A percentile compares a stretch with the other conserved stretches of the same genome.
phyloP scores from a whole-genome alignment of 2,888 invertebrate genomes.

The Scrobipalpa costella region DNA sequence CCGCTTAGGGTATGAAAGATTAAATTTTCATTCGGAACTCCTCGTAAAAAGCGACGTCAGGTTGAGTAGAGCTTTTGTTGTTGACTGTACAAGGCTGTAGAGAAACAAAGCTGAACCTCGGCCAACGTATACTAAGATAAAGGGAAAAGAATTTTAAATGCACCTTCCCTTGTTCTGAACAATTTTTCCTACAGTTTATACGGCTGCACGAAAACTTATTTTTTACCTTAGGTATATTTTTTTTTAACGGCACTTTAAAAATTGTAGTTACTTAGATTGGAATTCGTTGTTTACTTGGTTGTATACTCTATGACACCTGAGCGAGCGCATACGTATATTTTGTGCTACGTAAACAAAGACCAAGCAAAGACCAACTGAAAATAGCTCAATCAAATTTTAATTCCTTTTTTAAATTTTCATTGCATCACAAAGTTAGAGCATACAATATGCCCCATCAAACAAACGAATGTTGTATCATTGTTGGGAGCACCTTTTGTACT shows the following conservation, averaged over 20 bases:
- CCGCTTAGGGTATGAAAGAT: background rate
- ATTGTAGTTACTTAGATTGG: no score
- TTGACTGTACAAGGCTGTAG: background rate
- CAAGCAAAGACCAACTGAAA: no score
- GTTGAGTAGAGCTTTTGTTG: background rate
- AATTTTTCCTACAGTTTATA: background rate
- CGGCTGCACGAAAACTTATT: background rate
- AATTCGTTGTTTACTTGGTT: no score
- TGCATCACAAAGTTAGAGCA: background rate
- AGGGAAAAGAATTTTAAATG: background rate
- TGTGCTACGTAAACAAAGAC: no score
- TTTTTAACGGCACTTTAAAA: no score
- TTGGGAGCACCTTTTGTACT: constrained; percentile 11
- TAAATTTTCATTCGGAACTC: background rate
- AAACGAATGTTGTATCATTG: constrained; percentile 1
- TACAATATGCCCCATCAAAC: background rate
- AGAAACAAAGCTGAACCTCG: constrained; percentile 1
- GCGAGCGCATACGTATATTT: no score
- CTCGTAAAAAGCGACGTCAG: background rate
- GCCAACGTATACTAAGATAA: background rate
- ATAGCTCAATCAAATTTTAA: no score
- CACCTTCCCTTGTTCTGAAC: background rate
- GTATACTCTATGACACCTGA: no score
- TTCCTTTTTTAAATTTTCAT: background rate
- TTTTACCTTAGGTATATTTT: no score